These are phyloP conservation scores for Aspiorhynchus laticeps DNA, from an alignment of 2,113 vertebrate species.

Conservation along the genomic window DNA sequence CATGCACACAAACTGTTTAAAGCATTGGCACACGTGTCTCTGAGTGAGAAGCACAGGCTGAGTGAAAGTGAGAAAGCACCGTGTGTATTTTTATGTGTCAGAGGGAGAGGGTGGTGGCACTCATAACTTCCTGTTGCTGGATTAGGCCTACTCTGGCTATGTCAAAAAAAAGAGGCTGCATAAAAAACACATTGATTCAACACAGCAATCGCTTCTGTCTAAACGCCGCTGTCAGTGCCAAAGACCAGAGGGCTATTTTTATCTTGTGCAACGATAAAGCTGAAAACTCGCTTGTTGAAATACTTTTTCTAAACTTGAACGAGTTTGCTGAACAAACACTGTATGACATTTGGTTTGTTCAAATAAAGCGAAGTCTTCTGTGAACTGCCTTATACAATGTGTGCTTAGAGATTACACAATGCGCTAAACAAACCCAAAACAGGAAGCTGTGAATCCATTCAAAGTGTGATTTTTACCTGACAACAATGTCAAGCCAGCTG, in stretches of 20 bases:
- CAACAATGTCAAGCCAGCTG: background rate
- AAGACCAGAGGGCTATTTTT: background rate
- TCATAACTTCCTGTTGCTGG: constrained; percentile 63
- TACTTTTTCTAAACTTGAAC: background rate
- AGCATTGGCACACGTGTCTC: background rate
- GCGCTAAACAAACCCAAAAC: background rate
- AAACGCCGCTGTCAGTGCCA: background rate
- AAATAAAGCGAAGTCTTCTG: background rate
- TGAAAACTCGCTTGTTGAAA: background rate
- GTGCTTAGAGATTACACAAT: background rate
- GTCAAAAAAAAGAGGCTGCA: constrained; percentile 69
- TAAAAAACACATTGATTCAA: constrained; percentile 70
- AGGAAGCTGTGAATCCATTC: constrained; percentile 12
- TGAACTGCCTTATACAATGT: background rate
- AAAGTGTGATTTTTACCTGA: background rate
- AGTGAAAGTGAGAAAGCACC: constrained; percentile 14
- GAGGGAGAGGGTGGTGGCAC: constrained; percentile 30
- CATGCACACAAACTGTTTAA: constrained; percentile 2
- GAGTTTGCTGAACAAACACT: background rate
- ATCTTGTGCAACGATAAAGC: background rate
- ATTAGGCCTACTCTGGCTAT: constrained; percentile 63
- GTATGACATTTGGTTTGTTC: background rate
- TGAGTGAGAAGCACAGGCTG: background rate
- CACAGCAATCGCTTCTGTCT: background rate
- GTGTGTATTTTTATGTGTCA: constrained; percentile 21